These are phyloP conservation scores for Arenicola marina DNA, from an alignment of 2,888 invertebrate genomes.

Conservation along the genomic window DNA sequence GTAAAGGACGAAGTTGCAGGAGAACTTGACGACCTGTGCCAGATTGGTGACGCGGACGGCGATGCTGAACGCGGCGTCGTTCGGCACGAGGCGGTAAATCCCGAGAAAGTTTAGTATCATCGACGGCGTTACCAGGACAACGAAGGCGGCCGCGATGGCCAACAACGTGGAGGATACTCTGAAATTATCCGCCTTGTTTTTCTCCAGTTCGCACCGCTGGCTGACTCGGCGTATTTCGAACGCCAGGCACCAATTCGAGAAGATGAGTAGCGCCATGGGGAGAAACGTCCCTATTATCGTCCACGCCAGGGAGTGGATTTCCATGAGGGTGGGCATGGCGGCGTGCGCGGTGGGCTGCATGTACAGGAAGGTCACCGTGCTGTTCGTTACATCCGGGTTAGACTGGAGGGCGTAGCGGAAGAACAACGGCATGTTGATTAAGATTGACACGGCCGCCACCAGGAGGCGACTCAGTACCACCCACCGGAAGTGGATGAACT, in stretches of 20 bases:
- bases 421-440: not conserved
- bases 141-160: not conserved
- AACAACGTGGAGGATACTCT: not conserved
- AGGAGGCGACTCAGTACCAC: not conserved
- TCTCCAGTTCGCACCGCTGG: not conserved
- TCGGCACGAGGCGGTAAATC: not conserved
- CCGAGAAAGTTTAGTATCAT: not conserved
- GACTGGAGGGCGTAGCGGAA: not conserved
- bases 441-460: not conserved
- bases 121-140: not conserved
- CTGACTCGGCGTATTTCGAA: not conserved
- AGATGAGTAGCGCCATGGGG: not conserved
- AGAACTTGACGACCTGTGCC: constrained; percentile 75
- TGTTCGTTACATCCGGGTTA: not conserved
- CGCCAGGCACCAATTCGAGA: not conserved
- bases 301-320: not conserved
- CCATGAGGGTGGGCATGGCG: not conserved
- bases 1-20: constrained; percentile 77
- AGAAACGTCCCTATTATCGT: not conserved
- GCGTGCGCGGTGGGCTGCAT: not conserved
- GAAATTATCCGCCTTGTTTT: not conserved
- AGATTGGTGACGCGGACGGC: constrained; percentile 67
- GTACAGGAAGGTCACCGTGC: not conserved
- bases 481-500: not conserved
- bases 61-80: constrained; percentile 22